Evolutionary conservation across 2,888 invertebrate species (phyloP).

Genomic region (Erebia aethiops): DNA sequence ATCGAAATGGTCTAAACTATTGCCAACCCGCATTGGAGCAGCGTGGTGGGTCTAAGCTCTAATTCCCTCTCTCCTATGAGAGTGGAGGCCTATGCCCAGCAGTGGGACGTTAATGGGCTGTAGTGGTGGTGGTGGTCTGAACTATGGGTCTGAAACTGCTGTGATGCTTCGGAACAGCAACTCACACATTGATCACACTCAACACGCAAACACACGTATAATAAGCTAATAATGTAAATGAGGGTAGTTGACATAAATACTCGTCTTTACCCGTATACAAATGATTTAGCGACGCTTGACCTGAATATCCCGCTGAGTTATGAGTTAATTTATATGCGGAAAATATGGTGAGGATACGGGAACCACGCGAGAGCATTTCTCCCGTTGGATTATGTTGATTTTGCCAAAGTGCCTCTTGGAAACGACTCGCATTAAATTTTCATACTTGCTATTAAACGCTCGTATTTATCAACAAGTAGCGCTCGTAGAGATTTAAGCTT

Average conservation of each 20-base stretch:
- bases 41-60: no score
- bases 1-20: no score
- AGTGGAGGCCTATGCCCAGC: no score
- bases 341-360: constrained; percentile 54
- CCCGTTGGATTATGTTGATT: constrained; percentile 44
- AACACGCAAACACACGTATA: not conserved
- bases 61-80: no score
- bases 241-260: constrained; percentile 32
- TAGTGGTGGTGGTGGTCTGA: no score
- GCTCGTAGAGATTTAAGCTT: constrained; percentile 9
- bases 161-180: not conserved
- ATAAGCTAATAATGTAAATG: constrained; percentile 33
- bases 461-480: constrained; percentile 21
- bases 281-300: constrained; percentile 63
- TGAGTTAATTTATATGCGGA: constrained; percentile 66
- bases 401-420: constrained; percentile 37
- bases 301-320: constrained; percentile 61
- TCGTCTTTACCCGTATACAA: constrained; percentile 43
- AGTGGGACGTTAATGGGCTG: no score
- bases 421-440: constrained; percentile 32
- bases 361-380: constrained; percentile 43
- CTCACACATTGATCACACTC: not conserved
- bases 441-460: constrained; percentile 21
- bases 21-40: no score
- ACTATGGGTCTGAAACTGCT: no score